Conservation (phyloP, 37 sponge, comb jelly and placozoan species). For the Aphrocallistes beatrix region DNA sequence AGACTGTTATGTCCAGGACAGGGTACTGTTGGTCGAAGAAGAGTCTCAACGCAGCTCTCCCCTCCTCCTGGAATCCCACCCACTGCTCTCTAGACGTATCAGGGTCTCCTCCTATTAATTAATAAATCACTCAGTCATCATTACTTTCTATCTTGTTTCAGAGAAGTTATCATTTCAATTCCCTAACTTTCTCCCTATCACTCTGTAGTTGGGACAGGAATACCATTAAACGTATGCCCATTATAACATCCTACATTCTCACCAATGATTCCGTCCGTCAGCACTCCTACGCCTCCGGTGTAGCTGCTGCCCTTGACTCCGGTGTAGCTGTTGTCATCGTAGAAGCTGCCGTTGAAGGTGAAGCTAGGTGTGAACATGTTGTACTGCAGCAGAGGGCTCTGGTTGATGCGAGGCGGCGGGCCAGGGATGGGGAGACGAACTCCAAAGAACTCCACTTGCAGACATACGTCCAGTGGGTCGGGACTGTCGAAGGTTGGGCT, state of each 20-base stretch:
- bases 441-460: background rate
- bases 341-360: background rate
- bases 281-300: background rate
- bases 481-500: too few species aligned
- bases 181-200: too few species aligned
- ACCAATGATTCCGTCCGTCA: background rate
- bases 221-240: too few species aligned
- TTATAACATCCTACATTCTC: too few species aligned
- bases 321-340: background rate
- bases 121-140: too few species aligned
- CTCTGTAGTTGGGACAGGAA: too few species aligned
- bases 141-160: too few species aligned
- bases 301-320: background rate
- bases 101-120: background rate
- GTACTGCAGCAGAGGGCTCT: background rate
- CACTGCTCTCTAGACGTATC: background rate
- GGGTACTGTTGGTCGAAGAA: background rate
- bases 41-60: background rate
- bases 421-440: background rate
- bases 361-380: background rate
- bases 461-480: background rate
- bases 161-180: too few species aligned
- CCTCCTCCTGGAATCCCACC: background rate
- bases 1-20: background rate
- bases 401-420: too few species aligned